These are phyloP conservation scores for Falco peregrinus DNA, from an alignment of 2,797 vertebrate species.

Conservation along the genomic window DNA sequence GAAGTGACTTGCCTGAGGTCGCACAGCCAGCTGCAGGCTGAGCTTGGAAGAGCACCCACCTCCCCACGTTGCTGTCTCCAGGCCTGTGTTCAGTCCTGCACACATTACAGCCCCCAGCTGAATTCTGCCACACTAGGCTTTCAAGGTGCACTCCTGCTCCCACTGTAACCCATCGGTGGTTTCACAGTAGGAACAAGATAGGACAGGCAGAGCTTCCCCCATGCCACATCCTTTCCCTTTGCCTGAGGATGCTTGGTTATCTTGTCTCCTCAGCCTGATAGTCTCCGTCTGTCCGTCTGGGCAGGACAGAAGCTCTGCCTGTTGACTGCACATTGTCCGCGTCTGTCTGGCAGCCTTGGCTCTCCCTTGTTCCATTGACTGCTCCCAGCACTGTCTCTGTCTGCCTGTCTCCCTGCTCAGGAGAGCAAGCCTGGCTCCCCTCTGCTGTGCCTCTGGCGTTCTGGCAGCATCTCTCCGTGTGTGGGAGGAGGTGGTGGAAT, in stretches of 20 bases:
- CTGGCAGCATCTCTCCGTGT: not conserved
- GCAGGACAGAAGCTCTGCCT: slow-evolving; percentile 16
- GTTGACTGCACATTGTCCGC: not conserved
- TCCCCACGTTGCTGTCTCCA: fast-evolving
- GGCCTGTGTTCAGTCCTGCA: not conserved
- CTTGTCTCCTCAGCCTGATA: not conserved
- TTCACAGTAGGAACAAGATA: not conserved
- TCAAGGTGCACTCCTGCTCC: not conserved
- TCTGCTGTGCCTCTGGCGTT: not conserved
- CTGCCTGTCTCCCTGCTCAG: not conserved
- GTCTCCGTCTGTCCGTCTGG: slow-evolving; percentile 11
- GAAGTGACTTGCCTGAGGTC: not conserved
- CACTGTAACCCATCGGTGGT: not conserved
- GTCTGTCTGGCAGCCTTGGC: slow-evolving; percentile 9
- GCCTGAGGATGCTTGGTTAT: not conserved
- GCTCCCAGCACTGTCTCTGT: not conserved
- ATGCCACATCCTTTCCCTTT: not conserved
- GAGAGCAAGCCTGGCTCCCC: not conserved
- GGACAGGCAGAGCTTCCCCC: not conserved
- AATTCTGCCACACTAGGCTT: not conserved
- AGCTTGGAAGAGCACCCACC: not conserved
- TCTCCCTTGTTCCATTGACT: not conserved
- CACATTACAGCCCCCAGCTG: not conserved
- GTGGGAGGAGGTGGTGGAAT: slow-evolving; percentile 34
- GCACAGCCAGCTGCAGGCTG: not conserved